A percentile compares a stretch with the other conserved stretches of the same genome.
phyloP scores from a whole-genome alignment of 2,113 vertebrate genomes.

The Microcebus griseorufus region DNA sequence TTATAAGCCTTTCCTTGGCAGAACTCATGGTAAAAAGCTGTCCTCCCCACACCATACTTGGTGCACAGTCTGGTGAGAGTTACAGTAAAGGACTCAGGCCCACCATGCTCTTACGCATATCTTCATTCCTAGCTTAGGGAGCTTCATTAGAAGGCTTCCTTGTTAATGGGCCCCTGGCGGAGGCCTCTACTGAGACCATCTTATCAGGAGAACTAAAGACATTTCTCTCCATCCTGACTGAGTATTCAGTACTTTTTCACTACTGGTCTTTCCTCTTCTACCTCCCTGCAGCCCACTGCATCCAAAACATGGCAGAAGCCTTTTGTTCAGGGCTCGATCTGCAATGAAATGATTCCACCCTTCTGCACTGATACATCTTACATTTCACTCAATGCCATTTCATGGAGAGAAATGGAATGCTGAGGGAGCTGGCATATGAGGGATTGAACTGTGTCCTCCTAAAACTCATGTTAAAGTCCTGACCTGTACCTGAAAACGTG shows the following conservation, averaged over 20 bases:
- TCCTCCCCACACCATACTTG: not conserved
- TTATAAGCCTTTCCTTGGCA: not conserved
- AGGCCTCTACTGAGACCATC: not conserved
- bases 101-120: not conserved
- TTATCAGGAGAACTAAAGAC: not conserved
- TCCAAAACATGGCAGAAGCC: not conserved
- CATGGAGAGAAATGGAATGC: not conserved
- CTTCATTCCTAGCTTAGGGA: not conserved
- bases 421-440: not conserved
- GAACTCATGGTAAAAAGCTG: not conserved
- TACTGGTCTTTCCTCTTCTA: not conserved
- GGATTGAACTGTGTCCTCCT: not conserved
- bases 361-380: not conserved
- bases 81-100: not conserved
- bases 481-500: not conserved
- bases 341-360: not conserved
- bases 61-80: not conserved
- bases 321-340: not conserved
- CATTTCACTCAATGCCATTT: not conserved
- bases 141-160: not conserved
- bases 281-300: not conserved
- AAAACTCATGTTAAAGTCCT: not conserved
- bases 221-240: not conserved
- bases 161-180: not conserved
- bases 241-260: not conserved